Percentiles rank a stretch among this genome's conserved stretches.
These are phyloP conservation scores for Strix aluco DNA, from an alignment of 2,113 vertebrate genomes.

Conservation along the genomic window DNA sequence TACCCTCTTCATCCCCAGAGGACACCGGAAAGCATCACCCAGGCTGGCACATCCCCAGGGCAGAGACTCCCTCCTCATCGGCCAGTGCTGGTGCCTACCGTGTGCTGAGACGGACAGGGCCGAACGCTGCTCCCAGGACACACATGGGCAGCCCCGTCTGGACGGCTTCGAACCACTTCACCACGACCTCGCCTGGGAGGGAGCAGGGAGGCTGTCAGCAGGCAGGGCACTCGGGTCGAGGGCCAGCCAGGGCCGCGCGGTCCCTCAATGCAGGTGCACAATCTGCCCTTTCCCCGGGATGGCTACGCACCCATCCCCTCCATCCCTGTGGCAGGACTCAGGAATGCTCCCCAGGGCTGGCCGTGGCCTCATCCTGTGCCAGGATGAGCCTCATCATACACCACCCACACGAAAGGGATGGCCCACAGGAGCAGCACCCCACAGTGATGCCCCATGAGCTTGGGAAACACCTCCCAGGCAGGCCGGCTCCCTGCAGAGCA, in stretches of 20 bases:
- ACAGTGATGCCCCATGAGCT: fast-evolving
- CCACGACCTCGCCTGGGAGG: constrained; percentile 88
- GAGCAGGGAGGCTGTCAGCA: not conserved
- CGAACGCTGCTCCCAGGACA: constrained; percentile 86
- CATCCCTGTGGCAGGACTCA: fast-evolving
- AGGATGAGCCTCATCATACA: not conserved
- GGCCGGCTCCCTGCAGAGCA: not conserved
- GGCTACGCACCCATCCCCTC: fast-evolving
- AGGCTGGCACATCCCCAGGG: fast-evolving
- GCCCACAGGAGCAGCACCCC: fast-evolving
- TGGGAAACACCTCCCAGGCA: not conserved
- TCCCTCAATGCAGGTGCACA: fast-evolving
- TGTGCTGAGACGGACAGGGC: constrained; percentile 83
- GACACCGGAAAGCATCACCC: not conserved
- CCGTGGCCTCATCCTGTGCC: not conserved
- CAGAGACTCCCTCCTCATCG: not conserved
- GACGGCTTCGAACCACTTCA: constrained; percentile 94
- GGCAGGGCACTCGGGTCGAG: fast-evolving
- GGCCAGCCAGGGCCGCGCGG: fast-evolving
- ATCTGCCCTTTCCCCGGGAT: not conserved
- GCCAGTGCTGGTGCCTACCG: constrained; percentile 67
- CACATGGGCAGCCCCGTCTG: constrained; percentile 97
- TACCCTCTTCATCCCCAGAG: not conserved
- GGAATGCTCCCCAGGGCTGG: not conserved
- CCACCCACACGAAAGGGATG: not conserved